phyloP scores from a whole-genome alignment of 35 echinoderm and acorn worm species.

The Heliocidaris erythrogramma region DNA sequence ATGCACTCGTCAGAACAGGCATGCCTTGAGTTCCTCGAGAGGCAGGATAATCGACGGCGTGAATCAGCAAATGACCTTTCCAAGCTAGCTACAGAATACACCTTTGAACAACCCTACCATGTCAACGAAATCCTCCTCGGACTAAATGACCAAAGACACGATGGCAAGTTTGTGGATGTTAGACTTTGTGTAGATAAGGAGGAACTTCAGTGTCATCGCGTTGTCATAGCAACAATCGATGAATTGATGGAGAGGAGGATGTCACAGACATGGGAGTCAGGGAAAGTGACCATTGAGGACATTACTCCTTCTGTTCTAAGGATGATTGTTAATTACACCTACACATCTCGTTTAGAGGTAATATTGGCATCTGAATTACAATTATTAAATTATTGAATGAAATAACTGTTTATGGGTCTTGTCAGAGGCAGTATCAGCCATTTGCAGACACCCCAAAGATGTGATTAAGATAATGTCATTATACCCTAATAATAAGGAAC shows the following conservation, averaged over 20 bases:
- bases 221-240: conserved; percentile 93
- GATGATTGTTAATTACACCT: conserved; percentile 91
- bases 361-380: neutral
- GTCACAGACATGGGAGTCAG: conserved; percentile 51
- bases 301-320: conserved; percentile 81
- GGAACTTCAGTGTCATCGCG: conserved; percentile 79
- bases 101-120: conserved; percentile 92
- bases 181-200: conserved; percentile 67
- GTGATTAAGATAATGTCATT: no score
- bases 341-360: conserved; percentile 88
- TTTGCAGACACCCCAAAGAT: no score
- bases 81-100: conserved; percentile 74
- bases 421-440: no score
- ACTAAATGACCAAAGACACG: conserved; percentile 83
- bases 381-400: neutral
- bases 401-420: no score
- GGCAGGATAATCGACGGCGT: conserved; percentile 65
- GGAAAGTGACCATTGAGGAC: conserved; percentile 70
- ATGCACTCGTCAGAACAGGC: conserved; percentile 93
- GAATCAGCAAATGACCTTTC: conserved; percentile 55
- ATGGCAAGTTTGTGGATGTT: conserved; percentile 84
- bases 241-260: conserved; percentile 81
- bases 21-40: conserved; percentile 76
- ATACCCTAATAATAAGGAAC: no score
- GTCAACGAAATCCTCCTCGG: conserved; percentile 93